phyloP scores from a whole-genome alignment of 2,797 vertebrate genomes.

The Toxotes lorentzi region DNA sequence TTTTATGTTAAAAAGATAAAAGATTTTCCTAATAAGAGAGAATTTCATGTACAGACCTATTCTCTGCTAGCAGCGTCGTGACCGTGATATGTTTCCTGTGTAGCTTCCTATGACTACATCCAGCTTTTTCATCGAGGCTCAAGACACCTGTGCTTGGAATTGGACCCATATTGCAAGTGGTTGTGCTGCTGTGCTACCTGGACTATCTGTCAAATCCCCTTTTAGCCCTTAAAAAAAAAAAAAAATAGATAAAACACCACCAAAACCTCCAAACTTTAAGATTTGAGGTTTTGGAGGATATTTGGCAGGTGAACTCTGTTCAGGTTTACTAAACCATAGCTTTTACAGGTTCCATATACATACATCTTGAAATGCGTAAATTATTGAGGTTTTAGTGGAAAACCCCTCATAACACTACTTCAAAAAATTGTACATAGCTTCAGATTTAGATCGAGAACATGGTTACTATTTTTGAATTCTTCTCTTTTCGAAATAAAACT shows the following conservation, averaged over 20 bases:
- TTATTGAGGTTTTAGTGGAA: neutral
- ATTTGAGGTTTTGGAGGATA: neutral
- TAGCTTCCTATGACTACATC: neutral
- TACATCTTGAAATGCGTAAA: neutral
- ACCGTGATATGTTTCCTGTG: neutral
- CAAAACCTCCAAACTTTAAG: too few species aligned
- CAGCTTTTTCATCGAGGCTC: neutral
- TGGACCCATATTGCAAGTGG: neutral
- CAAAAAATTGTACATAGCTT: too few species aligned
- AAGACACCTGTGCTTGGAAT: neutral
- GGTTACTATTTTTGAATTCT: neutral
- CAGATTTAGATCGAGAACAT: too few species aligned
- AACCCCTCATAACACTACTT: too few species aligned
- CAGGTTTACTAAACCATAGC: neutral
- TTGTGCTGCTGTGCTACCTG: neutral
- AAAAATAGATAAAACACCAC: too few species aligned
- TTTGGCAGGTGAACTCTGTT: neutral
- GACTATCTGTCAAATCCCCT: too few species aligned
- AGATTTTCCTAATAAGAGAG: neutral
- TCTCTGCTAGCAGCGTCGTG: neutral
- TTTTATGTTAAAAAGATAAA: constrained; percentile 8
- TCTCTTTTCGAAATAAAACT: neutral
- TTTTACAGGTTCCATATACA: neutral
- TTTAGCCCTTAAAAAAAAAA: too few species aligned
- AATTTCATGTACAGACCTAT: neutral